Evolutionary conservation across 2,113 vertebrate species (phyloP), one percentile per base, ranked within the genome.

Genomic region (Mustelus asterias): DNA sequence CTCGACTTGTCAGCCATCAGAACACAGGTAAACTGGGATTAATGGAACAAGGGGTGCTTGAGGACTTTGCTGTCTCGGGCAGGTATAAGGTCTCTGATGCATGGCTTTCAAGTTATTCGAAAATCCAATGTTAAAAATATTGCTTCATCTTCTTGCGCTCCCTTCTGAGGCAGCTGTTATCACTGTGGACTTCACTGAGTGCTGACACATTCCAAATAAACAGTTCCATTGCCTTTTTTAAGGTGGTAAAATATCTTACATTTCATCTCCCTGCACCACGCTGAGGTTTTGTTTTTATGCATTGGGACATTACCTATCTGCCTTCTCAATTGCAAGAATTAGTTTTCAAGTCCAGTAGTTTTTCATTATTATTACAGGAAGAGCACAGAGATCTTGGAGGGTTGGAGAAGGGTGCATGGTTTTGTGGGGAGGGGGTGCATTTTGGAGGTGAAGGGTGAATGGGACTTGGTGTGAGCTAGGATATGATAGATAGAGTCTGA

Each of bases 21-120:
- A 98, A 98, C 96, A 99, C 98, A 97, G 99, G 99, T 99, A 93
- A 95, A 96, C 54, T 93, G 70, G 60, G 41, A 63, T 44, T 63
- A 29, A 26, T 18, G 58, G 29, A 58, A 8, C 24, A 29, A 26
- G 37, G 29, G 18, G 10, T 4, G 14, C 60, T 92, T 11, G 33
- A 63, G 58, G 60, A 60, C 33, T 7, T 63, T n/a, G 3, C 18
- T 93, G 29, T 20, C 2, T 93, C 58, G 33, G 63, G n/a, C 33
- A 5, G 14, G 4, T 92, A 37, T 37, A 18, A 20, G 1, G 33
- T 33, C 54, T n/a, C 2, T 65, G 60, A 16, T 92, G 16, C 18
- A 20, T 93, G n/a, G 18, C 9, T 65, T 93, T 67, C 24, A 65
- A 10, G 16, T 18, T 65, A 37, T 65, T 65, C 6, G 14, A 37